A percentile compares a stretch with the other conserved stretches of the same genome.
Evolutionary conservation across 1,140 invertebrate genomes (phyloP).

Genomic region (Mactra quadrangularis): DNA sequence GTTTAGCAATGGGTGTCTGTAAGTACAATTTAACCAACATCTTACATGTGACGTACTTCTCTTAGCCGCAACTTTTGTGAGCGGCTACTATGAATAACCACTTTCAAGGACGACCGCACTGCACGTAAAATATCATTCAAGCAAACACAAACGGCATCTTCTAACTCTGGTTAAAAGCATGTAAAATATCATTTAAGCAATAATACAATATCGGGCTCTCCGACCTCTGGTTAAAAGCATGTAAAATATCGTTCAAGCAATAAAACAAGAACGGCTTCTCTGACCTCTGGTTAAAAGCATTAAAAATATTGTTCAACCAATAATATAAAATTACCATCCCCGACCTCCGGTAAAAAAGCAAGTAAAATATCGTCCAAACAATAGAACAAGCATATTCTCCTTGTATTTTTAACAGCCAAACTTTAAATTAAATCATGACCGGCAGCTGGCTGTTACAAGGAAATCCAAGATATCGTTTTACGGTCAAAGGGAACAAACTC

Average conservation of each 20-base stretch:
- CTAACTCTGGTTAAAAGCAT: too few species aligned
- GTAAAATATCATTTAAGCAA: background rate
- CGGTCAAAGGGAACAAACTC: too few species aligned
- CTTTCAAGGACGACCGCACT: background rate
- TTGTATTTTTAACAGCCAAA: too few species aligned
- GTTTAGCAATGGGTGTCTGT: slow-evolving; percentile 33
- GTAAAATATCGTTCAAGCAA: background rate
- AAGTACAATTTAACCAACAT: background rate
- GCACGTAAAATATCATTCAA: background rate
- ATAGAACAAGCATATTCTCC: too few species aligned
- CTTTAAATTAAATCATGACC: too few species aligned
- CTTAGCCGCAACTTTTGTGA: too few species aligned
- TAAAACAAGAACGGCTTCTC: background rate
- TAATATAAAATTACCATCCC: background rate
- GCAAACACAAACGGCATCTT: background rate
- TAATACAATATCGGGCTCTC: background rate
- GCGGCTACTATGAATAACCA: too few species aligned
- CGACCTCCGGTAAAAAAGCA: too few species aligned
- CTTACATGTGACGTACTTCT: background rate
- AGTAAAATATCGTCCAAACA: background rate
- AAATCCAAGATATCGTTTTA: too few species aligned
- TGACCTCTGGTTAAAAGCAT: too few species aligned
- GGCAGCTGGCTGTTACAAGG: too few species aligned
- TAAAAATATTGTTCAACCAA: background rate
- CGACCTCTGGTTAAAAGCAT: too few species aligned